Conservation (phyloP, 2,888 invertebrate species). For the Eupithecia subfuscata region DNA sequence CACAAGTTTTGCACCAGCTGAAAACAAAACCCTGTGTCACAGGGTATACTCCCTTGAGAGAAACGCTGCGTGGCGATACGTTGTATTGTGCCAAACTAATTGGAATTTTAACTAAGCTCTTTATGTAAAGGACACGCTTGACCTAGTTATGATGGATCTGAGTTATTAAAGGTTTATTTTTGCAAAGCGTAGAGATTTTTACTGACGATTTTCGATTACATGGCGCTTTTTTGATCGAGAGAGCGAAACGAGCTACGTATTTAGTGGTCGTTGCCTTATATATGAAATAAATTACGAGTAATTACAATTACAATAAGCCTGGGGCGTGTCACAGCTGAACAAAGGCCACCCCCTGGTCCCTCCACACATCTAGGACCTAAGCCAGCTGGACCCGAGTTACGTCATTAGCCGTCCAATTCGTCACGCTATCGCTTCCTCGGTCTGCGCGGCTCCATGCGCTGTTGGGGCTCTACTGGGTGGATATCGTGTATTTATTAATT, state of each 20-base stretch:
- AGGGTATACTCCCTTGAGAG: conserved; percentile 33
- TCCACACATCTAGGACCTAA: no score
- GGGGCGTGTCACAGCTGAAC: no score
- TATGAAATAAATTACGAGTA: no score
- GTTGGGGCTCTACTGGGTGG: no score
- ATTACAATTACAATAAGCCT: no score
- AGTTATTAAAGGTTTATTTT: not conserved
- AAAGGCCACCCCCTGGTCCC: no score
- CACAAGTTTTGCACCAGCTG: conserved; percentile 8
- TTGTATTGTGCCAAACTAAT: conserved; percentile 35
- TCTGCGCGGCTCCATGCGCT: no score
- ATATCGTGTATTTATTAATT: no score
- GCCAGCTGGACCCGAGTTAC: no score
- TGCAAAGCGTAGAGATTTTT: not conserved
- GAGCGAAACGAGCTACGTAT: not conserved
- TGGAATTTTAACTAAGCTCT: conserved; percentile 36
- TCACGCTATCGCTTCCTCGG: no score
- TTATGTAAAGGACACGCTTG: conserved; percentile 26
- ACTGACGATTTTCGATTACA: not conserved
- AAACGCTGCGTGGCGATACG: conserved; percentile 26
- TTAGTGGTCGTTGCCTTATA: not conserved
- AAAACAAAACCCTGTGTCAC: conserved; percentile 13
- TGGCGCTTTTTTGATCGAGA: not conserved
- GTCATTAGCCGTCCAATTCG: no score
- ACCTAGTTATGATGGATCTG: conserved; percentile 22